A percentile compares a stretch with the other conserved stretches of the same genome.
Evolutionary conservation across 1,140 invertebrate genomes (phyloP).

Genomic region (Plectrocnemia conspersa): DNA sequence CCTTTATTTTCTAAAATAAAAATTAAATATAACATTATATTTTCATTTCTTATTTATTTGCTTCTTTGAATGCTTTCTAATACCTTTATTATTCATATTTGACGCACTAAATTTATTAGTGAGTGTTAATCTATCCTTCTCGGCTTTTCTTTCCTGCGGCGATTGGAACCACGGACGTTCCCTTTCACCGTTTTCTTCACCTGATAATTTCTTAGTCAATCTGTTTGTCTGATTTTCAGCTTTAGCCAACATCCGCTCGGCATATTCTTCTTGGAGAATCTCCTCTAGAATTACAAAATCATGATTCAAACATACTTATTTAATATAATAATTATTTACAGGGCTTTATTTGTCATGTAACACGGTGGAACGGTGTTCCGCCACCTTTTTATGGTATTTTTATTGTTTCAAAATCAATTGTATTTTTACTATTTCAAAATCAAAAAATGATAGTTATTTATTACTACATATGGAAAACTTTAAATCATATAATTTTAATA

Average conservation of each 20-base stretch:
- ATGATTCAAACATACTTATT: not conserved
- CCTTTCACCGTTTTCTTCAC: slow-evolving; percentile 42
- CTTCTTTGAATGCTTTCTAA: no score
- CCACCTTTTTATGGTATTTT: no score
- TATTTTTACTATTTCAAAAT: no score
- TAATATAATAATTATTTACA: no score
- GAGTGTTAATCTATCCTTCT: slow-evolving; percentile 61
- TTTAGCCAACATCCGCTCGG: slow-evolving; percentile 75
- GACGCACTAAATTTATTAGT: slow-evolving; percentile 5
- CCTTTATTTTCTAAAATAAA: no score
- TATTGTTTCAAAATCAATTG: no score
- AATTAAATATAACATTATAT: slow-evolving; percentile 5
- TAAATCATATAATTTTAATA: no score
- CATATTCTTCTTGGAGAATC: slow-evolving; percentile 79
- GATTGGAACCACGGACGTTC: slow-evolving; percentile 85
- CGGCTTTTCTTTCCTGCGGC: slow-evolving; percentile 70
- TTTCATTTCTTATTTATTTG: not conserved
- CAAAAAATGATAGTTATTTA: no score
- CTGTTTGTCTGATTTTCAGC: slow-evolving; percentile 82
- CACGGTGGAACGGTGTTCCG: no score
- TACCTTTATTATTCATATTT: slow-evolving; percentile 1
- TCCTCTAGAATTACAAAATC: slow-evolving; percentile 45
- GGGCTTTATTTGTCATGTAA: no score
- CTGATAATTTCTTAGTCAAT: slow-evolving; percentile 68
- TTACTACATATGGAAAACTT: no score